Base-by-base conservation (phyloP, 2,113 vertebrate species). In the Lagenorhynchus albirostris region DNA sequence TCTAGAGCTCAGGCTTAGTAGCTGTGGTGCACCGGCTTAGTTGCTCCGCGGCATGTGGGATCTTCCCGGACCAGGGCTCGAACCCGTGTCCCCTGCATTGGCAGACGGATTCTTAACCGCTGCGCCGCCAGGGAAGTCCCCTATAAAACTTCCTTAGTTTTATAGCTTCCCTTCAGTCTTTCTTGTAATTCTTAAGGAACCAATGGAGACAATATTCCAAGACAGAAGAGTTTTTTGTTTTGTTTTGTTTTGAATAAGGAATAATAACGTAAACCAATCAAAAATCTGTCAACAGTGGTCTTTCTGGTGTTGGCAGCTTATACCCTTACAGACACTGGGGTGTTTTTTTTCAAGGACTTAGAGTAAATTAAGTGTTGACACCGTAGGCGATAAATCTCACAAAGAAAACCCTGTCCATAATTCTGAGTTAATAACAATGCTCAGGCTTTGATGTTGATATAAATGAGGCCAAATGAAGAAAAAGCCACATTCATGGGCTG, bases 321-420 rank as follows among this genome's bases (percentile, higher is more conserved):
- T 8, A 41, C 71, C 47, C 60, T 47, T 58, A 83, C 5, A 94
- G 47, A 80, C 1, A 89, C 86, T 77, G 63, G 50, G 79, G 33
- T 76, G 26, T 9, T 29, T 26, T 38, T 85, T 73, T 94, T 63
- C 8, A 62, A 18, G 76, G 15, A 82, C 17, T 68, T 94, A 17
- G 25, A 86, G 23, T 89, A 25, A 82, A 96, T 93, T 91, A 95
- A 97, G 92, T n/a, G 77, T 62, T 95, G 79, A 97, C 71, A 97
- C 79, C 13, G 2, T 33, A 95, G 96, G 92, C 33, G 3, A 96
- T 92, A 95, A 20, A 97, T 17, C 26, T 77, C 86, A 94, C 91
- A 97, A 95, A 95, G 67, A 95, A 95, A 98, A 93, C 60, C 21
- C 77, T 97, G 94, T 79, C 94, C 3, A 41, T 96, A 74, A 98